A percentile compares a stretch with the other conserved stretches of the same genome.
Conservation (phyloP, 1,140 invertebrate species). For the Pogonus chalceus region DNA sequence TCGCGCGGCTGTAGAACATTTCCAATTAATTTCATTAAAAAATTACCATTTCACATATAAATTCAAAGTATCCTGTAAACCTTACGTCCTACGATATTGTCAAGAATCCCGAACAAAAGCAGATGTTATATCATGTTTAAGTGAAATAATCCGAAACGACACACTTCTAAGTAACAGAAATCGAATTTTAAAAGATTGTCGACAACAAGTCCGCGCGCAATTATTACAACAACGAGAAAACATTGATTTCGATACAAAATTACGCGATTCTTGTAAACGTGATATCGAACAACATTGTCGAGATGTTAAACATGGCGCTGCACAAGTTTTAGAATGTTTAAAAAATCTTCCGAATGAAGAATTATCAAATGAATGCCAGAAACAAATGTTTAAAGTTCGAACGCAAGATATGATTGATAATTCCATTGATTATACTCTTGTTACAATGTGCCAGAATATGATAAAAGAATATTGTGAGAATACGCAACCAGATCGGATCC, state of each 20-base stretch:
- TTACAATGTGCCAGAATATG: constrained; percentile 74
- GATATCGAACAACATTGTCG: constrained; percentile 71
- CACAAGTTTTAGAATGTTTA: constrained; percentile 80
- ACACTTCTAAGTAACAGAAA: constrained; percentile 68
- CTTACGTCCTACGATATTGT: constrained; percentile 74
- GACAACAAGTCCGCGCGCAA: constrained; percentile 79
- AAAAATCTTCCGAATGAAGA: constrained; percentile 53
- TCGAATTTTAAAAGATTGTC: constrained; percentile 72
- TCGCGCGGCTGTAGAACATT: constrained; percentile 87
- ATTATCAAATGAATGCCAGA: constrained; percentile 61
- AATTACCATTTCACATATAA: constrained; percentile 91
- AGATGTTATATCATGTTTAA: constrained; percentile 85
- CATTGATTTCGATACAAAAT: constrained; percentile 70
- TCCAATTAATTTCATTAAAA: constrained; percentile 83
- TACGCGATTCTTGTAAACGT: constrained; percentile 60
- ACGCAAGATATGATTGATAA: constrained; percentile 78
- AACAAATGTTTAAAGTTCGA: constrained; percentile 71
- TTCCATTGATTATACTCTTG: constrained; percentile 72
- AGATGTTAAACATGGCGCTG: constrained; percentile 62
- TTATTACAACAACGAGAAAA: constrained; percentile 82
- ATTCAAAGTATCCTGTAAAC: constrained; percentile 87
- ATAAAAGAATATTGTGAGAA: constrained; percentile 70
- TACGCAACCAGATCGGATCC: constrained; percentile 51
- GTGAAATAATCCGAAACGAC: constrained; percentile 80
- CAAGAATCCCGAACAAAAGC: constrained; percentile 65